A percentile compares a stretch with the other conserved stretches of the same genome.
phyloP scores from a whole-genome alignment of 2,113 vertebrate genomes.

The Mesocricetus auratus region DNA sequence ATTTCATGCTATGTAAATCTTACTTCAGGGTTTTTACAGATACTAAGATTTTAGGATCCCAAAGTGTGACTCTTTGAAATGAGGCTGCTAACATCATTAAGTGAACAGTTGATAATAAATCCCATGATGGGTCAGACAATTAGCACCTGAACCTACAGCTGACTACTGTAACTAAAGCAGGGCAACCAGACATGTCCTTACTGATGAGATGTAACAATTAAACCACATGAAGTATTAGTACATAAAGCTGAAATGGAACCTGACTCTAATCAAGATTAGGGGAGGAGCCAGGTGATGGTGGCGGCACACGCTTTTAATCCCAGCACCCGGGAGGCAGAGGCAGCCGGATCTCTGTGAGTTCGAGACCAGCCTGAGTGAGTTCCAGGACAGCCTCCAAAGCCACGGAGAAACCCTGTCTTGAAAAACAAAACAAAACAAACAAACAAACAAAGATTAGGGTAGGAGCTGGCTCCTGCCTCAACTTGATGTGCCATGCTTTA shows the following conservation, averaged over 20 bases:
- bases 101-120: slow-evolving; percentile 12
- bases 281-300: too few species aligned
- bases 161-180: slow-evolving; percentile 42
- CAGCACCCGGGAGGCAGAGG: too few species aligned
- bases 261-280: slow-evolving; percentile 10
- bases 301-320: too few species aligned
- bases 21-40: slow-evolving; percentile 43
- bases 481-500: too few species aligned
- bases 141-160: background rate
- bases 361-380: too few species aligned
- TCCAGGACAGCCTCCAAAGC: too few species aligned
- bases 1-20: background rate
- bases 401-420: too few species aligned
- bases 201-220: background rate
- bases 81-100: background rate
- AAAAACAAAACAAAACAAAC: too few species aligned
- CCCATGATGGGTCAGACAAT: background rate
- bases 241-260: slow-evolving; percentile 46
- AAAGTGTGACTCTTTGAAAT: slow-evolving; percentile 29
- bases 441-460: background rate
- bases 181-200: background rate
- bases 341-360: too few species aligned
- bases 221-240: background rate
- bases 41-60: slow-evolving; percentile 14
- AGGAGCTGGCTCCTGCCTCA: too few species aligned